Evolutionary conservation across 2,113 vertebrate genomes (phyloP).

Genomic region (Aegotheles bennettii): DNA sequence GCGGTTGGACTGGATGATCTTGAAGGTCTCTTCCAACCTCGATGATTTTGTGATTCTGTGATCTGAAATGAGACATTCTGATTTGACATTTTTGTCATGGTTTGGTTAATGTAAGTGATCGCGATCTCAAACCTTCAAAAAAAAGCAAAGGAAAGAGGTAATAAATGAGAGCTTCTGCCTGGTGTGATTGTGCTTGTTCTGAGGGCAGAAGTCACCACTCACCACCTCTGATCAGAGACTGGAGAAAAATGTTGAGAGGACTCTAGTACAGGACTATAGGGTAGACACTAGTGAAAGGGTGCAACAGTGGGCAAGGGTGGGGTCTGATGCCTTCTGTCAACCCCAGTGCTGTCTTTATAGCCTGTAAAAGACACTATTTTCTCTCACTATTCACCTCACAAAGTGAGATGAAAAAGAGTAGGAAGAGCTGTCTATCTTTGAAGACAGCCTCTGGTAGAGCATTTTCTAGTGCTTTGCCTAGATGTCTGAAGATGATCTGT

Average conservation of each 20-base stretch:
- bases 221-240: background rate
- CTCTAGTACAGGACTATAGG: background rate
- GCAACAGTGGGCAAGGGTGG: background rate
- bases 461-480: background rate
- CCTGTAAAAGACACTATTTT: background rate
- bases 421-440: background rate
- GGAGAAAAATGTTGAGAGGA: background rate
- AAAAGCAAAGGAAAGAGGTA: background rate
- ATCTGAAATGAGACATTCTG: background rate
- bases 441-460: background rate
- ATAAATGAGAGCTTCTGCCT: background rate
- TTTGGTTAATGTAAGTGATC: background rate
- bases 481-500: background rate
- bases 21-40: no score
- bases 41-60: no score
- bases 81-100: background rate
- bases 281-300: background rate
- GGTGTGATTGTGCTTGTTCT: background rate
- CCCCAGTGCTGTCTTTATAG: background rate
- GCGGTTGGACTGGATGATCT: no score
- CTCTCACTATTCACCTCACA: background rate
- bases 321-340: accelerated
- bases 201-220: background rate
- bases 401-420: background rate
- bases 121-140: background rate